Percentiles rank a stretch among this genome's conserved stretches.
phyloP scores from a whole-genome alignment of 2,888 invertebrate genomes.

The Trichogramma evanescens region DNA sequence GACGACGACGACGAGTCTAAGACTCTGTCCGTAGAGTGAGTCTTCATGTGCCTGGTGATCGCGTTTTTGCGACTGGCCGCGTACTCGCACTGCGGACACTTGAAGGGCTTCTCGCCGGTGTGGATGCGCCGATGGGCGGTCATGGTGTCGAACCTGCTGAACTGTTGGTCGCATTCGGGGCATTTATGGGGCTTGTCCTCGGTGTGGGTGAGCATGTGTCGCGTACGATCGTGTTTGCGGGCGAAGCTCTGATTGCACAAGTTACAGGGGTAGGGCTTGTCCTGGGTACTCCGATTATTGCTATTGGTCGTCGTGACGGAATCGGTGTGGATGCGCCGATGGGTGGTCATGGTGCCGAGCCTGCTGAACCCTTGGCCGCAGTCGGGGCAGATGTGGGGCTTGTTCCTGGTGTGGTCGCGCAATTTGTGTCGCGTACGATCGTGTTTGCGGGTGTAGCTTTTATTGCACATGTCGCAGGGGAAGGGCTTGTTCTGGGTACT shows the following conservation, averaged over 20 bases:
- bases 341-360: no score
- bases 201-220: not conserved
- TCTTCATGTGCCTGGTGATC: not conserved
- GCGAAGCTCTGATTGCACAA: not conserved
- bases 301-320: no score
- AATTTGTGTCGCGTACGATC: not conserved
- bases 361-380: no score
- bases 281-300: not conserved
- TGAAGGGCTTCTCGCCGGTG: no score
- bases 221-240: not conserved
- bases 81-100: no score
- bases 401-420: no score
- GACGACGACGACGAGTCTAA: not conserved
- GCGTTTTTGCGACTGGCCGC: no score
- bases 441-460: not conserved
- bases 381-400: no score
- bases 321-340: no score
- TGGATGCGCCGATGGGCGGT: no score
- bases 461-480: not conserved
- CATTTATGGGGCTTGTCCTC: not conserved
- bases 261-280: not conserved
- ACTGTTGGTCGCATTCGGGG: not conserved
- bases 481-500: no score
- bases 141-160: no score
- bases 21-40: not conserved